Base-by-base conservation (phyloP, 2,113 vertebrate species). In the rabbit (Oryctolagus cuniculus) region DNA sequence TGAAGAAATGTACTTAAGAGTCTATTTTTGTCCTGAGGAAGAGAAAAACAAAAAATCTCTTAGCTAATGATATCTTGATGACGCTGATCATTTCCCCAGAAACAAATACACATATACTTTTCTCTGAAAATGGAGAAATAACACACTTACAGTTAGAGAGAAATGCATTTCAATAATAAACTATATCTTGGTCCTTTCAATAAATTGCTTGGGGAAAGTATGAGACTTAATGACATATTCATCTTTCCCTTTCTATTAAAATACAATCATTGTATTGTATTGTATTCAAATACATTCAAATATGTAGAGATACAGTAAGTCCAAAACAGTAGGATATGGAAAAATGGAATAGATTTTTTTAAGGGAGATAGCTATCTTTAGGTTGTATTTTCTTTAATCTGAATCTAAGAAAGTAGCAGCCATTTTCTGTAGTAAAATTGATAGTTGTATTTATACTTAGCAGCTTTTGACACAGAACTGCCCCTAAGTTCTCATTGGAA, bases 51-150 rank as follows among this genome's bases (percentile, higher is more conserved):
- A 31, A 29, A 2, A 4, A 29, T 85, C 10, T 13, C 55, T 66
- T 5, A 58, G 29, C 38, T 21, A 72, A 88, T 29, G 27, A 91
- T 89, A 66, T 36, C 34, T 91, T 72, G 22, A 17, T n/a, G 8
- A 55, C 72, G 29, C 16, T 81, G 49, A 79, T 55, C 3, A 9
- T 77, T 77, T 36, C 31, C 58, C 66, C 36, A 29, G 25, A 58
- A 93, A 66, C 16, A 70, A 79, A 74, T 93, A 74, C 25, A 21
- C 6, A 73, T 86, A 55, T 85, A 53, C 5, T 13, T 75, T 91
- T 91, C 44, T 63, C 25, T 58, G 70, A 93, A 92, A 75, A 53
- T 55, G 5, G 13, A 88, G 63, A 81, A 86, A 89, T 78, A 31
- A 27, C 64, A 44, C 61, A 11, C 13, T 44, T 29, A 58, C 21